Evolutionary conservation across 2,113 vertebrate genomes (phyloP), one percentile per base, ranked within the genome.

Genomic region (Promerops cafer): DNA sequence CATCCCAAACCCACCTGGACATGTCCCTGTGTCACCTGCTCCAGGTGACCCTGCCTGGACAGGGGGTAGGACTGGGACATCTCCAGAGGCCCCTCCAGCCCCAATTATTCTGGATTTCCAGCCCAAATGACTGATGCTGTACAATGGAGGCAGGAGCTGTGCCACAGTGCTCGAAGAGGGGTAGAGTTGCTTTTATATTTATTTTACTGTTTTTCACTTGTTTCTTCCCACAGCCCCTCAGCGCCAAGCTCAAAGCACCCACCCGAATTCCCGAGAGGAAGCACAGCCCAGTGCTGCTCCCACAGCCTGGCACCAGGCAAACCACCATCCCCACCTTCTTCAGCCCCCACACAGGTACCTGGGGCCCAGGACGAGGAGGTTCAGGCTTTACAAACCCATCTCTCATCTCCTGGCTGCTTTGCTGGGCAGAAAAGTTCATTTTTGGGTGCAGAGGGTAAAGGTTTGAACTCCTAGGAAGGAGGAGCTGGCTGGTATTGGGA

Each of bases 291-390:
- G 33, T 4, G 4, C 6, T 26, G 11, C 47, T 30, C 19, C 19
- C 54, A 1, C 91, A 82, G 79, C 53, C 63, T 2, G 15, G 81
- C 50, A 54, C 45, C 54, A 93, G 65, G 53, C 98, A 98, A 64
- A 98, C 89, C 59, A 97, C 95, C 80, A 98, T 98, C 80, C 60
- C 87, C 16, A 15, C 90, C 78, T 98, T 98, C 96, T 96, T 98
- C 90, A 30, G 93, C 61, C 2, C 71, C 14, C 95, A 16, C 53
- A 4, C 64, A 97, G 98, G 98, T 98, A 97, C n/a, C 45, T 0
- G 7, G 1, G 33, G 10, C 16, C 6, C 2, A 0, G n/a, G 57
- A 47, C 45, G n/a, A 10, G 30, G 1, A 7, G 18, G 4, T 17
- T 4, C 11, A 10, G 76, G 57, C 2, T 1, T 2, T 3, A 6